Percentiles rank a stretch among this genome's conserved stretches.
Conservation (phyloP, 2,888 invertebrate species). For the Aleiodes leptofemur region DNA sequence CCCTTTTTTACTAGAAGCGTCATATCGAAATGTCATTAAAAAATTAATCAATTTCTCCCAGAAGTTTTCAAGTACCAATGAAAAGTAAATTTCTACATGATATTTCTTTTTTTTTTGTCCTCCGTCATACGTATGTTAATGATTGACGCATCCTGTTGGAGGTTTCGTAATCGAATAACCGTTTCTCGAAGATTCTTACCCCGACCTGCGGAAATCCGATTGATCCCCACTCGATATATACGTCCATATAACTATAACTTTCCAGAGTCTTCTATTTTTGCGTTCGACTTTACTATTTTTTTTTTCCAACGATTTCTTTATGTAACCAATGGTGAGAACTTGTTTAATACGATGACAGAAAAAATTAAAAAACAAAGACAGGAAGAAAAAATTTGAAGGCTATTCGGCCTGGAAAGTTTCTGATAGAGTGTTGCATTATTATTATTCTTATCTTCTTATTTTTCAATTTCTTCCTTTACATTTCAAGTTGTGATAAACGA, state of each 20-base stretch:
- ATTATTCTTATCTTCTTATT: background rate
- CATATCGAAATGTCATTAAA: too few species aligned
- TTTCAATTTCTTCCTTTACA: background rate
- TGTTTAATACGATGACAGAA: background rate
- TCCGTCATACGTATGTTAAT: conserved; percentile 24
- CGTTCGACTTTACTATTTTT: conserved; percentile 1
- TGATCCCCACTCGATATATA: background rate
- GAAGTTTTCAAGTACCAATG: background rate
- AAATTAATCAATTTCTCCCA: background rate
- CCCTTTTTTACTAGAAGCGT: too few species aligned
- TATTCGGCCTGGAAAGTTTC: background rate
- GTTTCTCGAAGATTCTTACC: conserved; percentile 19
- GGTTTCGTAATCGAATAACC: conserved; percentile 35
- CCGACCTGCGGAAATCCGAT: conserved; percentile 15
- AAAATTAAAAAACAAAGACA: background rate
- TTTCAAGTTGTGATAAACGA: too few species aligned
- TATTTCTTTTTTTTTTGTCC: conserved; percentile 5
- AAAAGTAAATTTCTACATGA: background rate
- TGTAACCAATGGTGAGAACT: background rate
- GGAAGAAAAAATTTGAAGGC: background rate
- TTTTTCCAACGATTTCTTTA: too few species aligned
- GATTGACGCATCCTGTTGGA: conserved; percentile 24
- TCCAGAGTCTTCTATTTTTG: conserved; percentile 35
- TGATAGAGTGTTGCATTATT: background rate
- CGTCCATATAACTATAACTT: conserved; percentile 32